A percentile compares a stretch with the other conserved stretches of the same genome.
Conservation (phyloP, 2,797 vertebrate species). For the Phataginus tetradactyla region DNA sequence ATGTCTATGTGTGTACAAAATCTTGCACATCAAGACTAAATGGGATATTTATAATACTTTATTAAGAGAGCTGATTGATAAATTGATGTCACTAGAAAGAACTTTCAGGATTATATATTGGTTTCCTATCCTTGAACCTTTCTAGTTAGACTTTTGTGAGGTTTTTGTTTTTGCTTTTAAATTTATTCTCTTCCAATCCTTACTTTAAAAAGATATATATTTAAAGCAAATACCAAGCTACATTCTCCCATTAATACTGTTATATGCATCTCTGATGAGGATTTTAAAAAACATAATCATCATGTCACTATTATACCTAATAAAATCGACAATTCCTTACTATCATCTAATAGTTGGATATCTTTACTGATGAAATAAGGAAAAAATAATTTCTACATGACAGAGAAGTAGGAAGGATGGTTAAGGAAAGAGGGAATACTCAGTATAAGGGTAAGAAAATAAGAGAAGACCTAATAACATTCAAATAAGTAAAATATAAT, state of each 20-base stretch:
- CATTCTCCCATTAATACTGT: slow-evolving; percentile 3
- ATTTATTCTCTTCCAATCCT: not conserved
- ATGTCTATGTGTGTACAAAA: not conserved
- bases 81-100: not conserved
- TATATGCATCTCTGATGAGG: not conserved
- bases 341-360: not conserved
- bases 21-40: not conserved
- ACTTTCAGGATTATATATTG: not conserved
- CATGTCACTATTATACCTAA: not conserved
- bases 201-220: not conserved
- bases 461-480: not conserved
- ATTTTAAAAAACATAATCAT: not conserved
- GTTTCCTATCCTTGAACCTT: not conserved
- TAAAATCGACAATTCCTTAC: slow-evolving; percentile 16
- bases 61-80: not conserved
- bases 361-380: not conserved
- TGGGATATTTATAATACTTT: not conserved
- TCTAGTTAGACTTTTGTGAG: not conserved
- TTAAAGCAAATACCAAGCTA: slow-evolving; percentile 22
- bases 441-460: not conserved
- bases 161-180: not conserved
- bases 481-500: not conserved
- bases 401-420: not conserved
- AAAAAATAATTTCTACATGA: not conserved
- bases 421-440: not conserved